phyloP scores from a whole-genome alignment of 2,888 invertebrate species.

The Polymixis flavicincta region DNA sequence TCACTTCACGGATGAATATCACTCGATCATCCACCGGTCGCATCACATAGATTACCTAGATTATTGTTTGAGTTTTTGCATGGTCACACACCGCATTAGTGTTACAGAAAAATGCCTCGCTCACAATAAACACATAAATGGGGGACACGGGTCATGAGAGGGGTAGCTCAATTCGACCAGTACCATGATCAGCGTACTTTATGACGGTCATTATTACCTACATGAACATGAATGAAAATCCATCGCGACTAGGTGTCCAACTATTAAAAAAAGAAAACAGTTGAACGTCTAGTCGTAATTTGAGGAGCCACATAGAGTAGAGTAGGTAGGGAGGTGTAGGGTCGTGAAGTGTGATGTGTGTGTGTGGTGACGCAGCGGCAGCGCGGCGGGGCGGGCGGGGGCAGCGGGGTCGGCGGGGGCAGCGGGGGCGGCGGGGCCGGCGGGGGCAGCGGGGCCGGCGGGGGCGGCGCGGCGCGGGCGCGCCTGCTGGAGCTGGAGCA shows the following conservation, averaged over 20 bases:
- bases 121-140: constrained; percentile 45
- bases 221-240: not conserved
- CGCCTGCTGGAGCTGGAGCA: constrained; percentile 88
- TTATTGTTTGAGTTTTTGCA: constrained; percentile 69
- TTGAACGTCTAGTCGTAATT: constrained; percentile 28
- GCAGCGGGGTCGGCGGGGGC: constrained; percentile 58
- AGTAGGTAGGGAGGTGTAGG: constrained; percentile 36
- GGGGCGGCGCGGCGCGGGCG: constrained; percentile 79
- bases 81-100: constrained; percentile 67
- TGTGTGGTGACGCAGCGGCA: constrained; percentile 72
- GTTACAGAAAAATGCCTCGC: constrained; percentile 44
- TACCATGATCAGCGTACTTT: constrained; percentile 11
- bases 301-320: constrained; percentile 9
- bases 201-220: constrained; percentile 3
- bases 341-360: constrained; percentile 68
- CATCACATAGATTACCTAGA: constrained; percentile 59
- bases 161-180: constrained; percentile 21
- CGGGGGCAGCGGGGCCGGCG: constrained; percentile 63
- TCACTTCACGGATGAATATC: constrained; percentile 59
- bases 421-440: constrained; percentile 67
- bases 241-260: constrained; percentile 13
- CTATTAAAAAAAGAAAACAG: constrained; percentile 10
- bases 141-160: constrained; percentile 32
- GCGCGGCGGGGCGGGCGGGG: constrained; percentile 67
- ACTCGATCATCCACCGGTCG: constrained; percentile 60